These are phyloP conservation scores for Typhlichthys subterraneus DNA, from an alignment of 2,797 vertebrate species.

Conservation along the genomic window DNA sequence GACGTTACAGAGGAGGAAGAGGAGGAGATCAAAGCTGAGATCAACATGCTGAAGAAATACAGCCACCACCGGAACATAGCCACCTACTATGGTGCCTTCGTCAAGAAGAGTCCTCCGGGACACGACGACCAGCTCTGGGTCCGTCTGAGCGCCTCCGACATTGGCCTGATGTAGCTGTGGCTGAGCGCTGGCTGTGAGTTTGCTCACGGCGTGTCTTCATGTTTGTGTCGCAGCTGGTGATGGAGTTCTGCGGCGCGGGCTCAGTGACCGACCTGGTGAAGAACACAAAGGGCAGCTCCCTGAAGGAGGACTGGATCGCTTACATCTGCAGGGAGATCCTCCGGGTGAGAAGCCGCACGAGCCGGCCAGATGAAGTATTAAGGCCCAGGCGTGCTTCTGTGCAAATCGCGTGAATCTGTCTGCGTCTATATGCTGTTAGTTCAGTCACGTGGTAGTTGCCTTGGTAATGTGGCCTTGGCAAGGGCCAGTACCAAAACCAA, in stretches of 20 bases:
- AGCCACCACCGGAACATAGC: slow-evolving; percentile 95
- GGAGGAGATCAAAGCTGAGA: slow-evolving; percentile 95
- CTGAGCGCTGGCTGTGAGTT: neutral
- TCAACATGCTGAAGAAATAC: slow-evolving; percentile 97
- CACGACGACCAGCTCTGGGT: slow-evolving; percentile 95
- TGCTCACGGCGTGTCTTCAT: slow-evolving; percentile 23
- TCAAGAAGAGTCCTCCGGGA: slow-evolving; percentile 93
- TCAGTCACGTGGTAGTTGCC: no score
- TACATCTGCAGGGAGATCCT: slow-evolving; percentile 94
- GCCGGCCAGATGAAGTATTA: slow-evolving; percentile 2
- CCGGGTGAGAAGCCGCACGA: slow-evolving; percentile 71
- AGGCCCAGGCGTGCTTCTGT: no score
- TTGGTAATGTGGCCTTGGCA: no score
- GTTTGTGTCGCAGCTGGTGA: slow-evolving; percentile 83
- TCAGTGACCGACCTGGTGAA: slow-evolving; percentile 93
- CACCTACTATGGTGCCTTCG: slow-evolving; percentile 93
- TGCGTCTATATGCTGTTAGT: no score
- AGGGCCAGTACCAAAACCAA: no score
- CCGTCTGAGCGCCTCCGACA: slow-evolving; percentile 36
- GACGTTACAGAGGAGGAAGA: slow-evolving; percentile 95
- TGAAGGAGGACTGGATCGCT: slow-evolving; percentile 94
- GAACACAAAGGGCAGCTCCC: slow-evolving; percentile 91
- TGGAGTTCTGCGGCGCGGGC: slow-evolving; percentile 94
- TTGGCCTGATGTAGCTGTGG: neutral
- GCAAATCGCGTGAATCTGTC: no score